Evolutionary conservation across 2,113 vertebrate species (phyloP).

Genomic region (Heterotis niloticus): DNA sequence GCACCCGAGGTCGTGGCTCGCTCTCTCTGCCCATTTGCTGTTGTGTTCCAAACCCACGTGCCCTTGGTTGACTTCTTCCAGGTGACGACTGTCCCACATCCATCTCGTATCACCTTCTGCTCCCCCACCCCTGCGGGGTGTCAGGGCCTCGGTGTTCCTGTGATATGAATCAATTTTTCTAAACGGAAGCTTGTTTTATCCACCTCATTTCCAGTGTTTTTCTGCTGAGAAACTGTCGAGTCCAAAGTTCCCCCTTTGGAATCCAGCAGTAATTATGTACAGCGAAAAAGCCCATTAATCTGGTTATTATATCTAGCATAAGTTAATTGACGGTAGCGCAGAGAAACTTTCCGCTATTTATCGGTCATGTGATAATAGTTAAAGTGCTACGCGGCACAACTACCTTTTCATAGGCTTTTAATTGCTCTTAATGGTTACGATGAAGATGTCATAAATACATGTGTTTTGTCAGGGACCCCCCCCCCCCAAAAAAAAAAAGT

Average conservation of each 20-base stretch:
- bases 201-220: constrained; percentile 14
- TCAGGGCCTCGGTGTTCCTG: background rate
- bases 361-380: constrained; percentile 53
- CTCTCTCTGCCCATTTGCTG: background rate
- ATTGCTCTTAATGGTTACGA: constrained; percentile 56
- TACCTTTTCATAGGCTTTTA: constrained; percentile 70
- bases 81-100: background rate
- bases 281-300: constrained; percentile 68
- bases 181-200: constrained; percentile 19
- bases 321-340: constrained; percentile 65
- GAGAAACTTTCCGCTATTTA: constrained; percentile 63
- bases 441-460: constrained; percentile 28
- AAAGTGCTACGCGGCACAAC: constrained; percentile 64
- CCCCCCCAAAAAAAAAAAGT: too few relatives aligned
- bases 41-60: background rate
- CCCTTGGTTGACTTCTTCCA: background rate
- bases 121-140: background rate
- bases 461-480: background rate
- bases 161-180: constrained; percentile 2
- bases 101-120: background rate
- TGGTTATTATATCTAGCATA: constrained; percentile 64
- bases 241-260: constrained; percentile 53
- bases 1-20: constrained; percentile 43
- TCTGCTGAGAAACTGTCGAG: constrained; percentile 45
- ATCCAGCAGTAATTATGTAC: constrained; percentile 64